Base-by-base conservation (phyloP, 2,888 invertebrate genomes). In the Steinernema carpocapsae region DNA sequence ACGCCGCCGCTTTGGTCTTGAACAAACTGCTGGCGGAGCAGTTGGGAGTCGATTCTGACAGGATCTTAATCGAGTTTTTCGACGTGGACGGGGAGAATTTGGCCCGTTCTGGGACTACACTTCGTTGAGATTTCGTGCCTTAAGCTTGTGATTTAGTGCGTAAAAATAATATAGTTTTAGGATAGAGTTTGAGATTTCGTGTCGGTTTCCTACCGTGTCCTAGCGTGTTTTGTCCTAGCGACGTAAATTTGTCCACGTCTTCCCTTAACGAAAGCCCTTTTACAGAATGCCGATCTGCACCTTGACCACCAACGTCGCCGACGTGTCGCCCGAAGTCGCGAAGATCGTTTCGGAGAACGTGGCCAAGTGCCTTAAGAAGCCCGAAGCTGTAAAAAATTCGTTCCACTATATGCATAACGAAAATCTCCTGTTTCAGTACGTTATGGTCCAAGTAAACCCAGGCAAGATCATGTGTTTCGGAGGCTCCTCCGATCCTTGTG, bases 281-380 rank as follows among this genome's bases (percentile, higher is more conserved):
- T 64, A 1, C 37, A 64, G 64, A 37, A 77, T 77, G 77, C 77
- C 77, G 37, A 51, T 77, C 22, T 74, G 78, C 29, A 64, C 32
- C 3, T 56, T 77, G 45, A 45, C 71, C 17, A 77, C 77, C 24
- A 77, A 77, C 46, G 29, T 73, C 52, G 32, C 43, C 0, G 71
- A 78, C 24, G 72, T 70, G 19, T 45, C 45, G 3, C 42, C 71
- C 19, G 22, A 71, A 3, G 70, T 70, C 45, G 74, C 45, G 22
- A 51, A 74, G 51, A 48, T 51, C 0, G 51, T 71, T 19, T 70
- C 71, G 24, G 52, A 73, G 19, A 76, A 75, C n/a, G 70, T 83
- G 29, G 82, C 82, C 42, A 74, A 77, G 46, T 32, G 73, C 4
- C 79, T 82, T 4, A 74, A 76, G 56, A 84, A 84, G 70, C 84